Evolutionary conservation across 2,113 vertebrate species (phyloP).

Genomic region (Cepphus grylle): DNA sequence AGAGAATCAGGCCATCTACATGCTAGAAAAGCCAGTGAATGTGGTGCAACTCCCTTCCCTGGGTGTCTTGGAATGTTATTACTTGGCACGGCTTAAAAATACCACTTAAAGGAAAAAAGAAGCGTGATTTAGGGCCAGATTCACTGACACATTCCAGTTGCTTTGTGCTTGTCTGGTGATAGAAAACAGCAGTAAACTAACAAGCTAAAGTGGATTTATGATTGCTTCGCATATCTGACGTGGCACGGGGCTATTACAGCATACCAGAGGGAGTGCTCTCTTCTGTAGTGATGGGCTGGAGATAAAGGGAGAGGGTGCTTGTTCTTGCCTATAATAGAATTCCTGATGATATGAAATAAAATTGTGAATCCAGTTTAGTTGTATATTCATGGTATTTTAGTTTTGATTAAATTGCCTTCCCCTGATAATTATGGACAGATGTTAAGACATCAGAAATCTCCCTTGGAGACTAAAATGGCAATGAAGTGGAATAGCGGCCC

Average conservation of each 20-base stretch:
- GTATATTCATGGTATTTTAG: neutral
- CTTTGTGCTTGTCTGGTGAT: slow-evolving; percentile 59
- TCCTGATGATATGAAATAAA: neutral
- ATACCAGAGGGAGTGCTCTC: slow-evolving; percentile 34
- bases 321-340: neutral
- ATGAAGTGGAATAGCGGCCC: neutral
- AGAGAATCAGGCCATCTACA: neutral
- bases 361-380: neutral
- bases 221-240: slow-evolving; percentile 52
- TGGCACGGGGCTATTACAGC: neutral
- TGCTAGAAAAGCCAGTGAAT: neutral
- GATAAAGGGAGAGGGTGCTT: slow-evolving; percentile 18
- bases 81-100: slow-evolving; percentile 37
- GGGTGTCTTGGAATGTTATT: slow-evolving; percentile 23
- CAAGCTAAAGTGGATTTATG: slow-evolving; percentile 60
- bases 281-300: slow-evolving; percentile 22
- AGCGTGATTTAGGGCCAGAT: slow-evolving; percentile 44
- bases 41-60: neutral
- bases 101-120: slow-evolving; percentile 22
- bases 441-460: neutral
- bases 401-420: neutral
- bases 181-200: slow-evolving; percentile 61
- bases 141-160: slow-evolving; percentile 57
- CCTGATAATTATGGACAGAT: neutral
- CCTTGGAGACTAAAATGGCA: neutral